A percentile compares a stretch with the other conserved stretches of the same genome.
Conservation (phyloP, 1,140 invertebrate genomes). For the Bombus pyrosoma region DNA sequence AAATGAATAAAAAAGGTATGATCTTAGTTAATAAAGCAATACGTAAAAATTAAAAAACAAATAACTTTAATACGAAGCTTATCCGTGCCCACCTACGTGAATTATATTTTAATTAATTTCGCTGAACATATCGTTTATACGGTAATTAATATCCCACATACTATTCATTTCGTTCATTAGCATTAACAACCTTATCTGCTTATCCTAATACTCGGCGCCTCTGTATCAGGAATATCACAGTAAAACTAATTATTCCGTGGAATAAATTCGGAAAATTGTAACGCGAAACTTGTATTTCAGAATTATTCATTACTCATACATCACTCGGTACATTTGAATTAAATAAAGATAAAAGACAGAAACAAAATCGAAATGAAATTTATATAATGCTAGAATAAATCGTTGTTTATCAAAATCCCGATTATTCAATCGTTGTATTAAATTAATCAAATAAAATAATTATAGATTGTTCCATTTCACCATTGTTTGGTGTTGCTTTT, state of each 20-base stretch:
- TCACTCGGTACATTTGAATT: not conserved
- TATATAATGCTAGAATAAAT: not conserved
- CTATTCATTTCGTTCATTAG: slow-evolving; percentile 2
- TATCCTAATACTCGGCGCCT: not conserved
- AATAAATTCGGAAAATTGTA: not conserved
- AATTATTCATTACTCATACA: not conserved
- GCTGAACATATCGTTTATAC: not conserved
- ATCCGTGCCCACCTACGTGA: not conserved
- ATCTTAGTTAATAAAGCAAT: not conserved
- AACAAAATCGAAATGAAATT: not conserved
- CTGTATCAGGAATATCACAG: not conserved
- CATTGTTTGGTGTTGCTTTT: not conserved
- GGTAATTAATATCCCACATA: not conserved
- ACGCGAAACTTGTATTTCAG: not conserved
- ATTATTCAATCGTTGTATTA: not conserved
- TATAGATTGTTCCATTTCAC: not conserved
- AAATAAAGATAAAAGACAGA: not conserved
- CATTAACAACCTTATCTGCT: not conserved
- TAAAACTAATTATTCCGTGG: not conserved
- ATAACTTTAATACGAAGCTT: not conserved
- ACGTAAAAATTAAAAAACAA: not conserved
- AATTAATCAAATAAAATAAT: not conserved
- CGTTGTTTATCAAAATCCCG: not conserved
- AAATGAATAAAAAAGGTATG: no score
- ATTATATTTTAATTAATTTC: slow-evolving; percentile 9